These are phyloP conservation scores for Philopotamus ludificatus DNA, from an alignment of 1,140 invertebrate genomes.

Conservation along the genomic window DNA sequence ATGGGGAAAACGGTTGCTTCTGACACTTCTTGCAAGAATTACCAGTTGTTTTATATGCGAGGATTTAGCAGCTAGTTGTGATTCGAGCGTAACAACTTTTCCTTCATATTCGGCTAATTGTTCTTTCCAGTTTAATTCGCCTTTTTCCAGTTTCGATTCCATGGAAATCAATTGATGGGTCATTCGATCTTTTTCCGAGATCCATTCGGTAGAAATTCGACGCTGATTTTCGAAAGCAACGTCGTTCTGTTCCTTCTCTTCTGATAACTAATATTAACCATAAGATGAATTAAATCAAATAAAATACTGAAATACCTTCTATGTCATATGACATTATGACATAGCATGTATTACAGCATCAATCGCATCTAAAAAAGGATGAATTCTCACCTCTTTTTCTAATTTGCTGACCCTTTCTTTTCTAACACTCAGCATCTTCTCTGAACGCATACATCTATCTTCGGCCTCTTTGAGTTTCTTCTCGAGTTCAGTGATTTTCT, in stretches of 20 bases:
- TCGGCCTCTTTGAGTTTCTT: conserved; percentile 61
- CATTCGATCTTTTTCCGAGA: conserved; percentile 52
- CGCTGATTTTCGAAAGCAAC: conserved; percentile 47
- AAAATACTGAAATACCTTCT: no score
- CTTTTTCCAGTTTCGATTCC: conserved; percentile 59
- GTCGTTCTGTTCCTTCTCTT: conserved; percentile 56
- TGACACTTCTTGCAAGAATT: conserved; percentile 37
- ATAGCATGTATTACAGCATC: no score
- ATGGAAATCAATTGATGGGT: conserved; percentile 55
- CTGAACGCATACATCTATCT: conserved; percentile 61
- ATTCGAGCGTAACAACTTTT: conserved; percentile 59
- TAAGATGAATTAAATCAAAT: no score
- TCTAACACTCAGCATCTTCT: conserved; percentile 56
- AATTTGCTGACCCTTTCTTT: conserved; percentile 62
- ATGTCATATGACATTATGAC: no score
- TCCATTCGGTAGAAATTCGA: conserved; percentile 51
- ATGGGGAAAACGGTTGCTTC: background rate
- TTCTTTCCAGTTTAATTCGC: conserved; percentile 60
- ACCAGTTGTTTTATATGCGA: conserved; percentile 62
- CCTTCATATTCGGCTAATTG: conserved; percentile 56
- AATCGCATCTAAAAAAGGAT: no score
- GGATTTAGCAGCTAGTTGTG: conserved; percentile 58
- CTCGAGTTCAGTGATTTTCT: conserved; percentile 59
- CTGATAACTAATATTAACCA: conserved; percentile 61
- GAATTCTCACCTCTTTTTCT: conserved; percentile 60